Evolutionary conservation across 2,888 invertebrate species (phyloP).

Genomic region (Gnatocerus cornutus): DNA sequence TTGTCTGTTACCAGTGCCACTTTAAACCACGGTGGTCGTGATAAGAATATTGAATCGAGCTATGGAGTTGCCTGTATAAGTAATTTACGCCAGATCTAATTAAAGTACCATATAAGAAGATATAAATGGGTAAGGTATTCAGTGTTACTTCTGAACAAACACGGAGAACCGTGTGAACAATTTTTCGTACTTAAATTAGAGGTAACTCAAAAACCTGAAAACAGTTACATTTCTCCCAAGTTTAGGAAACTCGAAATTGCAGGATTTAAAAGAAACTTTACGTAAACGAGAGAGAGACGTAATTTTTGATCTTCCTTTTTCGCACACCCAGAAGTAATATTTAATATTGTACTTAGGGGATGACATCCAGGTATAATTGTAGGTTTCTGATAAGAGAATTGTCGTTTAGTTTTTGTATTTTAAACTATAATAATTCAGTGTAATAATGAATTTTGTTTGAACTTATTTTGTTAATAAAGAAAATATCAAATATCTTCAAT

Average conservation of each 20-base stretch:
- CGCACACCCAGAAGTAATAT: background rate
- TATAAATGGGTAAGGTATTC: background rate
- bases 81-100: slow-evolving; percentile 9
- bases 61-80: slow-evolving; percentile 40
- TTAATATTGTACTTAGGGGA: background rate
- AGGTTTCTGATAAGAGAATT: no score
- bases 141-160: background rate
- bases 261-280: no score
- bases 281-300: background rate
- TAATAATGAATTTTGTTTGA: slow-evolving; percentile 28
- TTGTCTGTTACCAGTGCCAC: slow-evolving; percentile 31
- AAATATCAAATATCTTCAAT: background rate
- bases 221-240: no score
- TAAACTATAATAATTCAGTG: slow-evolving; percentile 14
- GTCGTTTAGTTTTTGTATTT: slow-evolving; percentile 20
- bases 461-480: slow-evolving; percentile 41
- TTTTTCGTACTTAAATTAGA: no score
- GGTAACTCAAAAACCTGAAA: no score
- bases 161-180: no score
- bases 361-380: no score
- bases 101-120: background rate
- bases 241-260: no score
- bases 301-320: background rate
- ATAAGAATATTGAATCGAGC: slow-evolving; percentile 12
- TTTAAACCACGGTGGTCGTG: slow-evolving; percentile 13